Conservation (phyloP, 2,113 vertebrate genomes). For the Cromileptes altivelis region DNA sequence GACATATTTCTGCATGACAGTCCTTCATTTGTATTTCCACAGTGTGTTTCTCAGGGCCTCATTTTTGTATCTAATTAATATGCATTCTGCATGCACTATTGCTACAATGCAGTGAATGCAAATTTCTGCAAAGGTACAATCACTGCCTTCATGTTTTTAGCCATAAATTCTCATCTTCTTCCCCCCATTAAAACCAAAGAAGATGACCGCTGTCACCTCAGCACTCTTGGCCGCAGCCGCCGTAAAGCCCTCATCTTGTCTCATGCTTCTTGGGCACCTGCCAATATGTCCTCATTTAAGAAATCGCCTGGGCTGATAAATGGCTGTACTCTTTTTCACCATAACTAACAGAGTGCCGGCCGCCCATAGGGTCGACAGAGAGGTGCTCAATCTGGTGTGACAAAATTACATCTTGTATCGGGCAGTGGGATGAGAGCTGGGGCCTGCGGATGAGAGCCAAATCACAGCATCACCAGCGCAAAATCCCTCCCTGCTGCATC, state of each 20-base stretch:
- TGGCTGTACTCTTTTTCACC: slow-evolving; percentile 48
- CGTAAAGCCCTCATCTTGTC: slow-evolving; percentile 1
- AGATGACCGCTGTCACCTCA: slow-evolving; percentile 41
- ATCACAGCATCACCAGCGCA: slow-evolving; percentile 29
- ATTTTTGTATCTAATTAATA: slow-evolving; percentile 32
- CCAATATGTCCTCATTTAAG: slow-evolving; percentile 69
- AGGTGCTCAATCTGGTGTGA: slow-evolving; percentile 64
- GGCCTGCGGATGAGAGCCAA: slow-evolving; percentile 40
- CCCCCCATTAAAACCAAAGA: slow-evolving; percentile 10
- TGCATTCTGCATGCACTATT: neutral
- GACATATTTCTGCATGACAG: slow-evolving; percentile 36
- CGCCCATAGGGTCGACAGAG: slow-evolving; percentile 40
- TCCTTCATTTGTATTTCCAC: slow-evolving; percentile 44
- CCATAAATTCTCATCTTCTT: neutral
- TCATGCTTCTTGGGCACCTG: slow-evolving; percentile 55
- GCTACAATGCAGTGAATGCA: slow-evolving; percentile 17
- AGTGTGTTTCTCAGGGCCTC: neutral
- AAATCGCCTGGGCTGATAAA: slow-evolving; percentile 57
- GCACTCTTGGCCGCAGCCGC: slow-evolving; percentile 15
- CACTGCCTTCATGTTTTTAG: slow-evolving; percentile 1
- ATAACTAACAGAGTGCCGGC: slow-evolving; percentile 57
- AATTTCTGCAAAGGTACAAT: neutral
- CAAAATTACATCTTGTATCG: slow-evolving; percentile 53
- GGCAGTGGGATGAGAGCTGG: slow-evolving; percentile 33
- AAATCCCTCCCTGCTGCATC: slow-evolving; percentile 28